phyloP scores from a whole-genome alignment of 2,888 invertebrate genomes.

The Rotaria macrura region DNA sequence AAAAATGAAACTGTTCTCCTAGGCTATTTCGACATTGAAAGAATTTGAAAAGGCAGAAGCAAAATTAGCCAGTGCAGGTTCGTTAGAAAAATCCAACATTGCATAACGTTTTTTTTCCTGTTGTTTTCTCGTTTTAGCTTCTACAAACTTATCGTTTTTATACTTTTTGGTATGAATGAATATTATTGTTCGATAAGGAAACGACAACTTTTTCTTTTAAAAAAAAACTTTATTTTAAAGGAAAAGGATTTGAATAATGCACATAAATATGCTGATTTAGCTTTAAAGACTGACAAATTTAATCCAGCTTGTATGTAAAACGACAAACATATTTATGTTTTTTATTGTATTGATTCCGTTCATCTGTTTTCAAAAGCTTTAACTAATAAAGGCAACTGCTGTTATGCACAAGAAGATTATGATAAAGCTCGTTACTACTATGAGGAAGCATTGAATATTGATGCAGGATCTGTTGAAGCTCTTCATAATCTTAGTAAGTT shows the following conservation, averaged over 20 bases:
- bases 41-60: constrained; percentile 72
- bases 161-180: constrained; percentile 60
- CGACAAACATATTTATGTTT: neutral
- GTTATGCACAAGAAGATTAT: constrained; percentile 60
- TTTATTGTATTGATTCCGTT: neutral
- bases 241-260: constrained; percentile 70
- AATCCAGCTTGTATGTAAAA: constrained; percentile 57
- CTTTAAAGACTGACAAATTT: constrained; percentile 64
- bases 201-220: neutral
- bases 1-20: neutral
- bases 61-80: constrained; percentile 64
- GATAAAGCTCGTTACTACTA: constrained; percentile 64
- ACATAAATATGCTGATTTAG: constrained; percentile 64
- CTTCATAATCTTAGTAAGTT: constrained; percentile 65
- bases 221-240: constrained; percentile 49
- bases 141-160: constrained; percentile 73
- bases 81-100: neutral
- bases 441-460: constrained; percentile 65
- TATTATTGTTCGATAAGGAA: neutral
- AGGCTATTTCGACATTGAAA: constrained; percentile 70
- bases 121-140: constrained; percentile 52
- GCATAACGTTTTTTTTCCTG: too few species aligned
- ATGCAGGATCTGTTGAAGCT: constrained; percentile 71
- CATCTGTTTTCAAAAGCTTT: constrained; percentile 22
- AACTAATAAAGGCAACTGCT: constrained; percentile 67